Conservation (phyloP, 37 sponge, comb jelly and placozoan genomes). For the Cladorhizidae sp. region DNA sequence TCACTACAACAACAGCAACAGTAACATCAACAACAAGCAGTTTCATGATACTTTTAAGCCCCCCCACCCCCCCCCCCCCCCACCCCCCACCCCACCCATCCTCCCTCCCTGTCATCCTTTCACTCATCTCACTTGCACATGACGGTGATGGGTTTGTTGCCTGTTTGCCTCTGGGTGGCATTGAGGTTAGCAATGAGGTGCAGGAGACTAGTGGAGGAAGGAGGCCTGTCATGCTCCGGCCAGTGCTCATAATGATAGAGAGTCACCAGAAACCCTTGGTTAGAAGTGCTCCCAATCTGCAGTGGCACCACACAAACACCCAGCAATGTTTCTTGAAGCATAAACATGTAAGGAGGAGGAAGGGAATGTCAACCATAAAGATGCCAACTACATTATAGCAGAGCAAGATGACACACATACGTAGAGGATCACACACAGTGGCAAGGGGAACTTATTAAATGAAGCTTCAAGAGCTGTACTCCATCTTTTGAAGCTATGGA, state of each 20-base stretch:
- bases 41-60: not conserved
- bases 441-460: too few relatives aligned
- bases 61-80: not conserved
- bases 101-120: too few relatives aligned
- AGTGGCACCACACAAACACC: too few relatives aligned
- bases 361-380: too few relatives aligned
- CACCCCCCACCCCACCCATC: too few relatives aligned
- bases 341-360: too few relatives aligned
- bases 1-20: conserved; percentile 29
- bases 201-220: not conserved
- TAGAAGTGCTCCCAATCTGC: not conserved
- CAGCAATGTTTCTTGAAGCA: too few relatives aligned
- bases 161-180: conserved; percentile 47
- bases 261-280: conserved; percentile 21
- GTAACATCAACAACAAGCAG: not conserved
- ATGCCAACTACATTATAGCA: too few relatives aligned
- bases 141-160: conserved; percentile 64
- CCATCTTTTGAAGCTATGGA: too few relatives aligned
- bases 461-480: too few relatives aligned
- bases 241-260: conserved; percentile 57
- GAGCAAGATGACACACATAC: too few relatives aligned
- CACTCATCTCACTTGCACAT: conserved; percentile 71
- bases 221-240: conserved; percentile 56
- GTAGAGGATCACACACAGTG: too few relatives aligned
- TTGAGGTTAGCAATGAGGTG: conserved; percentile 33